phyloP scores from a whole-genome alignment of 2,888 invertebrate genomes.

The Cerastoderma edule region DNA sequence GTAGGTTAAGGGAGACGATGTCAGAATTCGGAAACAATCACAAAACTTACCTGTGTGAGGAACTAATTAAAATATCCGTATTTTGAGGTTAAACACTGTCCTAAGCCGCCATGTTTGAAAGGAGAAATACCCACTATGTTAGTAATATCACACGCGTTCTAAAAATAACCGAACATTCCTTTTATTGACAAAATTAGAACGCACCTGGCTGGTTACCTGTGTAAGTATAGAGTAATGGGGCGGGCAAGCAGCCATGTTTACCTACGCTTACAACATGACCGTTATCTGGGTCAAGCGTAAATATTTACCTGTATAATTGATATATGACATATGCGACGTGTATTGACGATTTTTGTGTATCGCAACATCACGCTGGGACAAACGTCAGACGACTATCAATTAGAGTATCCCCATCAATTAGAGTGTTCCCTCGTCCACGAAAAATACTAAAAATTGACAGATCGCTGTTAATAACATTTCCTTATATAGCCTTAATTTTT shows the following conservation, averaged over 20 bases:
- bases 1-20: neutral
- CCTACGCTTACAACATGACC: slow-evolving; percentile 12
- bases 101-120: slow-evolving; percentile 38
- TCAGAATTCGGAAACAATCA: too few relatives aligned
- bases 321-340: slow-evolving; percentile 4
- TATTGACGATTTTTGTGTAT: slow-evolving; percentile 19
- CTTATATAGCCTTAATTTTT: too few relatives aligned
- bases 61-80: neutral
- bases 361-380: too few relatives aligned
- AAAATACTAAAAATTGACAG: too few relatives aligned
- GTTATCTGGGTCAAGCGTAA: slow-evolving; percentile 11
- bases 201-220: slow-evolving; percentile 44
- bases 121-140: slow-evolving; percentile 29
- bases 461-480: too few relatives aligned
- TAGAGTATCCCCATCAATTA: too few relatives aligned
- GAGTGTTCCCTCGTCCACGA: too few relatives aligned
- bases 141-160: slow-evolving; percentile 35
- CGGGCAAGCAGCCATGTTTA: slow-evolving; percentile 27
- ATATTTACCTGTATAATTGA: slow-evolving; percentile 17
- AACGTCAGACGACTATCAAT: too few relatives aligned
- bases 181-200: slow-evolving; percentile 42
- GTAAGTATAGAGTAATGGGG: slow-evolving; percentile 10
- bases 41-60: slow-evolving; percentile 21
- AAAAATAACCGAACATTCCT: slow-evolving; percentile 46
- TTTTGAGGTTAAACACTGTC: slow-evolving; percentile 6